Base-by-base conservation (phyloP, 2,888 invertebrate genomes). In the Lycophotia porphyrea region DNA sequence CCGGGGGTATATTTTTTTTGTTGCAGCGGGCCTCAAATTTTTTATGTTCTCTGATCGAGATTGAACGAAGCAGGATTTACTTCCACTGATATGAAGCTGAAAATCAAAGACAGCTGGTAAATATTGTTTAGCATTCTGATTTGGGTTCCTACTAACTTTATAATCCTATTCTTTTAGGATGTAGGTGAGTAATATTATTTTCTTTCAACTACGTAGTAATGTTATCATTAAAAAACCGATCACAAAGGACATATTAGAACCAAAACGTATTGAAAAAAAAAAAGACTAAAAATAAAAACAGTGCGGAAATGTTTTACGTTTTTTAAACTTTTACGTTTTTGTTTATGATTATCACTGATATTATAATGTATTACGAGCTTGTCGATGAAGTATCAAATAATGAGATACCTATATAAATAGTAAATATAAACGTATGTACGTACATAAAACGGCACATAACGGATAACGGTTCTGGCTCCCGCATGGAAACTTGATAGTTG, bases 11-110 rank as follows among this genome's bases (percentile, higher is more conserved):
- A 11, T 36, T 80, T 61, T 71, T 78, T 8, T 58, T 66, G 18
- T 85, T 82, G 27, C 36, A 63, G 39, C 82, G 74, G 52, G 80
- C 86, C 76, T 93, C 92, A 52, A 82, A 78, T 65, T 68, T 68
- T 70, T 36, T 68, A 18, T 31, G 24, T 61, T 44, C 71, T n/a
- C 36, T n/a, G 34, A 39, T 39, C 24, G 1, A 4, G 24, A 1
- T 9, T 34, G 13, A 31, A 9, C 0, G 21, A 2, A 36, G 11
- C 27, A 52, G 44, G 13, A 21, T n/a, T 34, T 47, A 7, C 9
- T 24, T 73, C 81, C 78, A 78, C 27, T 18, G n/a, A n/a, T 18
- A 78, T 39, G n/a, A 27, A 64, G 63, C 31, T 58, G n/a, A 66
- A 78, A 81, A 83, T 70, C 34, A 0, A 70, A 69, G 36, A 7